These are phyloP conservation scores for Zoanthus sansibaricus DNA, from an alignment of 92 coral and sea anemone species.

Conservation along the genomic window DNA sequence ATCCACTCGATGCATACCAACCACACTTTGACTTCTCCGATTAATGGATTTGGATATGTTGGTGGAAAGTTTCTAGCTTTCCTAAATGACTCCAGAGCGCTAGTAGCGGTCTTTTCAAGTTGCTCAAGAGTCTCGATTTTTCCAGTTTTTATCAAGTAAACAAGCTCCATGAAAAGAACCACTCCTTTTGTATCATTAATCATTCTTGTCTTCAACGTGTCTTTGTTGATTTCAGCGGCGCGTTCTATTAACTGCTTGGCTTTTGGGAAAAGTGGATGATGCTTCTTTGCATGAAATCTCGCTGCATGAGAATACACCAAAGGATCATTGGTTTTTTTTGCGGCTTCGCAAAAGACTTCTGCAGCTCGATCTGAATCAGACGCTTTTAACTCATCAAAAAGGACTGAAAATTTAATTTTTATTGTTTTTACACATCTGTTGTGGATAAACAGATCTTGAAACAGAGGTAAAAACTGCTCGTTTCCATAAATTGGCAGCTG, in stretches of 20 bases:
- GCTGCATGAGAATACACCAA: constrained; percentile 76
- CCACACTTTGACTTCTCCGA: constrained; percentile 94
- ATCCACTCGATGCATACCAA: constrained; percentile 84
- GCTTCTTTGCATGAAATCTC: constrained; percentile 79
- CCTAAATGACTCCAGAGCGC: constrained; percentile 63
- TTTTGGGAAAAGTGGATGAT: constrained; percentile 59
- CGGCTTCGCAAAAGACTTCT: constrained; percentile 68
- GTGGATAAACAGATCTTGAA: constrained; percentile 74
- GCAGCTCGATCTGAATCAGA: constrained; percentile 68
- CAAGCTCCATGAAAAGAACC: constrained; percentile 62
- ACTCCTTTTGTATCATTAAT: constrained; percentile 75
- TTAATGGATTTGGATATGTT: constrained; percentile 72
- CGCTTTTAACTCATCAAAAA: constrained; percentile 71
- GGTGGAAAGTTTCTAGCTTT: constrained; percentile 87
- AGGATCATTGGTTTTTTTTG: constrained; percentile 74
- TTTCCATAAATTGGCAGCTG: constrained; percentile 63
- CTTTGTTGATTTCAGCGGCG: constrained; percentile 66
- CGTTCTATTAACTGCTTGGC: constrained; percentile 72
- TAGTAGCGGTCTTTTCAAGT: constrained; percentile 63
- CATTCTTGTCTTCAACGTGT: constrained; percentile 42
- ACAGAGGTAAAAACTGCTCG: constrained; percentile 57
- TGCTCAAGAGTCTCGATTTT: constrained; percentile 42
- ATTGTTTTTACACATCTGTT: constrained; percentile 58
- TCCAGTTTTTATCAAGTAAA: constrained; percentile 21
- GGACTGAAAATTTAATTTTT: constrained; percentile 68